A percentile compares a stretch with the other conserved stretches of the same genome.
Evolutionary conservation across 2,113 vertebrate genomes (phyloP).

Genomic region (Panthera uncia): DNA sequence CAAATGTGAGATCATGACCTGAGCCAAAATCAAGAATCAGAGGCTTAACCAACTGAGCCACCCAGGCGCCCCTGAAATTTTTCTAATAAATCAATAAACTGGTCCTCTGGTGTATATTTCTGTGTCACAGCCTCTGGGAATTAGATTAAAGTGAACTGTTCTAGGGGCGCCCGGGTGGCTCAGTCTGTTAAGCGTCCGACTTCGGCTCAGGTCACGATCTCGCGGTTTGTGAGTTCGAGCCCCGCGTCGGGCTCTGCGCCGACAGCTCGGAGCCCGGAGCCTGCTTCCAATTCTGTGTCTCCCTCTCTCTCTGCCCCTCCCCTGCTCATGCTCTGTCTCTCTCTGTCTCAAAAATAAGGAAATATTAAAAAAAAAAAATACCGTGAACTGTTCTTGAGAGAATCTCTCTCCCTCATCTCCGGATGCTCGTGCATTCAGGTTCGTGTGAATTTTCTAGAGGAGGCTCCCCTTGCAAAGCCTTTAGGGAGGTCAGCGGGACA

Average conservation of each 20-base stretch:
- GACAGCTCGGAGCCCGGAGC: no score
- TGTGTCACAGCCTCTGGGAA: not conserved
- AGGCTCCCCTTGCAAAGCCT: not conserved
- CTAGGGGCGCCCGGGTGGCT: not conserved
- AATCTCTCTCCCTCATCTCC: not conserved
- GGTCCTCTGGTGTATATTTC: not conserved
- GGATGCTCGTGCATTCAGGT: not conserved
- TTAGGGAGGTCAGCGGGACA: not conserved
- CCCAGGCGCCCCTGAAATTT: not conserved
- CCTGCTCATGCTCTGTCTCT: no score
- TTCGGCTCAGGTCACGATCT: no score
- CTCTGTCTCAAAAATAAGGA: no score
- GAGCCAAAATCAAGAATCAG: no score
- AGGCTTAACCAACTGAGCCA: no score
- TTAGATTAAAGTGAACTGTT: not conserved
- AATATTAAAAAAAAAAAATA: no score
- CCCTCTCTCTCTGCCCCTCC: no score
- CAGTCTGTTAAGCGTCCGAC: no score
- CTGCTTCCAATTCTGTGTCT: no score
- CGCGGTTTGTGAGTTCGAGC: no score
- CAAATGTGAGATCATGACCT: no score
- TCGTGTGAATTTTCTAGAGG: not conserved
- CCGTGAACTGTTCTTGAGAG: not conserved
- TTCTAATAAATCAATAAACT: not conserved
- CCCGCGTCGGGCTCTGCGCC: fast-evolving